Evolutionary conservation across 2,797 vertebrate genomes (phyloP).

Genomic region (Erethizon dorsatum): DNA sequence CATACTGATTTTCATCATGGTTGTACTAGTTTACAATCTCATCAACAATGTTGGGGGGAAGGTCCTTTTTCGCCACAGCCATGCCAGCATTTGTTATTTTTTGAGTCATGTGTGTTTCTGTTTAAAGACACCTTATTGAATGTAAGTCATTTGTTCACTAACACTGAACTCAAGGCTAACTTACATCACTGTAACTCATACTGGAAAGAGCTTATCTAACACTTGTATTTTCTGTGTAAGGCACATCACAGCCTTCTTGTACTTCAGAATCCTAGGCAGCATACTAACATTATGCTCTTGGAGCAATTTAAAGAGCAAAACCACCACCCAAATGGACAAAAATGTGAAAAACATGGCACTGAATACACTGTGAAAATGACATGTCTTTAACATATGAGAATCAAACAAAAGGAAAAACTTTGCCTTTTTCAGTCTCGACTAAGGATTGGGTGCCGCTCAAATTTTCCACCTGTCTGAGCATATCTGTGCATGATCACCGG

Average conservation of each 20-base stretch:
- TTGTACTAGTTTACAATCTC: too few relatives aligned
- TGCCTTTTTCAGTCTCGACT: not conserved
- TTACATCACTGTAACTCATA: not conserved
- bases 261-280: not conserved
- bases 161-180: not conserved
- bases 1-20: too few relatives aligned
- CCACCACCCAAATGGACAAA: not conserved
- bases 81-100: too few relatives aligned
- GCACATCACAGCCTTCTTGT: not conserved
- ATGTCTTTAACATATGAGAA: not conserved
- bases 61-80: too few relatives aligned
- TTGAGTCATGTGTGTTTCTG: not conserved
- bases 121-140: conserved; percentile 35
- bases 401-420: not conserved
- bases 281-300: not conserved
- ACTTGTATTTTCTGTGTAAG: not conserved
- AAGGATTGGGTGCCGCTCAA: not conserved
- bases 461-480: not conserved
- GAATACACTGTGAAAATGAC: not conserved
- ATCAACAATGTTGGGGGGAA: too few relatives aligned
- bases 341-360: not conserved
- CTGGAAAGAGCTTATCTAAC: not conserved
- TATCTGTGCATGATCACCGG: not conserved
- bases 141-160: conserved; percentile 42
- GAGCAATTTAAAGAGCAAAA: not conserved